Evolutionary conservation across 2,113 vertebrate genomes (phyloP).

Genomic region (Passerina amoena): DNA sequence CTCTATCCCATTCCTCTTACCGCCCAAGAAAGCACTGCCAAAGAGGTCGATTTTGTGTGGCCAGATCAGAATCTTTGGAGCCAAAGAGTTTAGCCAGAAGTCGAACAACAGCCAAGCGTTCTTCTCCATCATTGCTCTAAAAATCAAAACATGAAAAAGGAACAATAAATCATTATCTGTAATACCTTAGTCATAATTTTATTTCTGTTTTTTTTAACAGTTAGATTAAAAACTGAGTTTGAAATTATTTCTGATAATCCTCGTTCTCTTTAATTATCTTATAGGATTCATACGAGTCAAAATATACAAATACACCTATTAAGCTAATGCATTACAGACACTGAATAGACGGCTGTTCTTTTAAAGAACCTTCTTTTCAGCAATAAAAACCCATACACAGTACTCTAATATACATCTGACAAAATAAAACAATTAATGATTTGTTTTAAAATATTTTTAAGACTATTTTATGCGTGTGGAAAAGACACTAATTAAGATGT

Average conservation of each 20-base stretch:
- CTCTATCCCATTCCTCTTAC: slow-evolving; percentile 70
- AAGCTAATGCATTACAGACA: neutral
- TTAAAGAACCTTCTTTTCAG: neutral
- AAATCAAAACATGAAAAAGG: slow-evolving; percentile 7
- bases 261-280: neutral
- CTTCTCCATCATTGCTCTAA: slow-evolving; percentile 97
- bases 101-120: slow-evolving; percentile 94
- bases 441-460: neutral
- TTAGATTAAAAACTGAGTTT: neutral
- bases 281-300: neutral
- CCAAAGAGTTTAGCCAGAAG: slow-evolving; percentile 96
- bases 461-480: neutral
- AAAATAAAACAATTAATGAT: neutral
- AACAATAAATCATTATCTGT: neutral
- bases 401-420: neutral
- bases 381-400: neutral
- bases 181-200: neutral
- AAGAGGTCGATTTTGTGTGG: slow-evolving; percentile 94
- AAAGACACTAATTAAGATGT: neutral
- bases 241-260: neutral
- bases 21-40: slow-evolving; percentile 98
- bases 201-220: neutral
- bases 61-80: slow-evolving; percentile 97
- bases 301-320: neutral
- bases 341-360: neutral